Percentiles rank a stretch among this genome's conserved stretches.
Conservation (phyloP, 2,113 vertebrate species). For the Platanista minor region DNA sequence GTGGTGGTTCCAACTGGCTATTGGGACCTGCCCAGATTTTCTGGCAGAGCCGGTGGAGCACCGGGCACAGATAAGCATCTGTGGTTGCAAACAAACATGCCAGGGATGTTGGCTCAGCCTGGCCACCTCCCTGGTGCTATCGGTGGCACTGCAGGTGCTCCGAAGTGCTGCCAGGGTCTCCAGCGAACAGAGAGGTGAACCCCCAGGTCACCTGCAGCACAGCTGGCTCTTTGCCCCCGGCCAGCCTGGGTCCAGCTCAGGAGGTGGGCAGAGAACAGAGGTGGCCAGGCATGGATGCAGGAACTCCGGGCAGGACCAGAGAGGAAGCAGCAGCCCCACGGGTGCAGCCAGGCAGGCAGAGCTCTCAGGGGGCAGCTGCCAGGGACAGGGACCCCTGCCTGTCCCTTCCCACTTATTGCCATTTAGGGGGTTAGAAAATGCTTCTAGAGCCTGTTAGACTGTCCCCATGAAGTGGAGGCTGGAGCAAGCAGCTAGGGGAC, state of each 20-base stretch:
- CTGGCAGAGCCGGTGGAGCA: not conserved
- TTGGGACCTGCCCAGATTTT: not conserved
- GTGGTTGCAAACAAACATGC: not conserved
- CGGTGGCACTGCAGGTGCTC: not conserved
- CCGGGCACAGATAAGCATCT: not conserved
- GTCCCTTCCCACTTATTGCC: not conserved
- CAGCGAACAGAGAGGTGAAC: not conserved
- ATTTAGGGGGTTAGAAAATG: not conserved
- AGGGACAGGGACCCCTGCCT: not conserved
- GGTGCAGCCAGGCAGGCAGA: not conserved
- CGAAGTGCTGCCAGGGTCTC: conserved; percentile 47
- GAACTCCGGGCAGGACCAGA: not conserved
- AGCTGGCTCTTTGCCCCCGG: not conserved
- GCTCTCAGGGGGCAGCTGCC: not conserved
- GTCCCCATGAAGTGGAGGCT: not conserved
- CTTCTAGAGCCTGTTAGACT: not conserved
- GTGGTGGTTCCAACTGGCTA: not conserved
- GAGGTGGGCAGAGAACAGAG: not conserved
- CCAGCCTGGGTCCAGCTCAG: not conserved
- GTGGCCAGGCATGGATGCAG: fast-evolving
- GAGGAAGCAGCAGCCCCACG: not conserved
- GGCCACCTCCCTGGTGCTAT: not conserved
- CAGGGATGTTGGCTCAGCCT: not conserved
- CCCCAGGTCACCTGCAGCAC: not conserved
- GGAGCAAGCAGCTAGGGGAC: not conserved